Evolutionary conservation across 2,113 vertebrate species (phyloP).

Genomic region (Galemys pyrenaicus): DNA sequence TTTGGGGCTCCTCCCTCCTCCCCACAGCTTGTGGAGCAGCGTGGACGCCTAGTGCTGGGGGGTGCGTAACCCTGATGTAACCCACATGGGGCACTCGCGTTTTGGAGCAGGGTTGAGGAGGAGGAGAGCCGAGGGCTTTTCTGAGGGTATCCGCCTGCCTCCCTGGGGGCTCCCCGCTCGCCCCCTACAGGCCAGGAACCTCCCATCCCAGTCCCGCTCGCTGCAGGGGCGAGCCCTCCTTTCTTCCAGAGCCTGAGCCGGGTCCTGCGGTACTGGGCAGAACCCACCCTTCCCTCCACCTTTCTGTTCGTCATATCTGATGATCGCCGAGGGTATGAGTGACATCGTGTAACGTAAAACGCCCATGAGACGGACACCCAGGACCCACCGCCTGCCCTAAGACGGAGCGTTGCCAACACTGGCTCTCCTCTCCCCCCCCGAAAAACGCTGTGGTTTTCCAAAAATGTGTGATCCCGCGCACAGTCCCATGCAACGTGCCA

Average conservation of each 20-base stretch:
- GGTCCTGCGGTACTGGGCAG: background rate
- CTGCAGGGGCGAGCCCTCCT: background rate
- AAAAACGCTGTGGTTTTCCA: background rate
- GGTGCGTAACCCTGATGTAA: background rate
- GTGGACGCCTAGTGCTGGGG: background rate
- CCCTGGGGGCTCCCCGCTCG: accelerated
- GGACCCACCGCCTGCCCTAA: background rate
- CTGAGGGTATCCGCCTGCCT: accelerated
- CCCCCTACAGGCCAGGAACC: background rate
- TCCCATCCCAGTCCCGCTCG: background rate
- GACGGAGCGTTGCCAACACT: background rate
- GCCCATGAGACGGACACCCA: background rate
- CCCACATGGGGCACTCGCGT: too few relatives aligned
- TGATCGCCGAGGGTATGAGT: background rate
- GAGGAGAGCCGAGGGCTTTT: background rate
- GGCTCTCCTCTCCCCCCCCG: too few relatives aligned
- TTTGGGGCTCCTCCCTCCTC: background rate
- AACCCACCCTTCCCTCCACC: background rate
- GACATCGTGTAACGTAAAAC: background rate
- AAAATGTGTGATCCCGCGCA: background rate
- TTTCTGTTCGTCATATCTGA: background rate
- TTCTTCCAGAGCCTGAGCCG: background rate
- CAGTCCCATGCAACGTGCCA: background rate
- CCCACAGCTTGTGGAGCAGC: accelerated
- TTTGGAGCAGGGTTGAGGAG: accelerated